phyloP scores from a whole-genome alignment of 2,113 vertebrate species.

The Gymnorhina tibicen region DNA sequence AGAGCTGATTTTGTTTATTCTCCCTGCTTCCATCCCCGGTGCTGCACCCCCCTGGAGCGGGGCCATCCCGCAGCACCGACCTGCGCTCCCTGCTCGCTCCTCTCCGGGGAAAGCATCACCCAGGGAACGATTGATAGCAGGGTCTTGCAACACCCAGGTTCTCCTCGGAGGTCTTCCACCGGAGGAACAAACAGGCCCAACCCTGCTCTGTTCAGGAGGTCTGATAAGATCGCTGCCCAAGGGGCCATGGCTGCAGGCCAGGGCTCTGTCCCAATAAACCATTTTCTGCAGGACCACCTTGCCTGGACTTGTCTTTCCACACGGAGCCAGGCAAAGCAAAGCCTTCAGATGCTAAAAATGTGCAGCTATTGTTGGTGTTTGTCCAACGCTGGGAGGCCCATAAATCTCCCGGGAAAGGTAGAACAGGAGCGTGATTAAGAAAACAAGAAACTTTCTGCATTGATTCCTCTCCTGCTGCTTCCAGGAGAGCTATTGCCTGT shows the following conservation, averaged over 20 bases:
- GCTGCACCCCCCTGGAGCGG: not conserved
- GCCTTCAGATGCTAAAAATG: conserved; percentile 52
- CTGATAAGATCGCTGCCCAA: conserved; percentile 58
- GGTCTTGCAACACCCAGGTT: conserved; percentile 19
- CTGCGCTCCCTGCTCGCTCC: not conserved
- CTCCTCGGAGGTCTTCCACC: conserved; percentile 56
- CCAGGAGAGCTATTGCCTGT: conserved; percentile 27
- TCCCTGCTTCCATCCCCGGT: not conserved
- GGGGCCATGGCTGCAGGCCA: conserved; percentile 55
- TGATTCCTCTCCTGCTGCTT: conserved; percentile 12
- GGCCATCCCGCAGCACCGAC: not conserved
- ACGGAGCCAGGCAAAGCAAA: conserved; percentile 37
- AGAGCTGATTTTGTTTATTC: not conserved
- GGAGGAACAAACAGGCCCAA: conserved; percentile 57
- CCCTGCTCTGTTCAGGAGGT: conserved; percentile 55
- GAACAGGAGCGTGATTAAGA: conserved; percentile 14
- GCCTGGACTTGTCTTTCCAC: conserved; percentile 37
- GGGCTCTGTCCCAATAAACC: conserved; percentile 50
- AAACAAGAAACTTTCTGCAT: conserved; percentile 27
- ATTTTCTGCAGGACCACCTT: conserved; percentile 61
- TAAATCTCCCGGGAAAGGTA: conserved; percentile 49
- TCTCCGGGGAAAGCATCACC: not conserved
- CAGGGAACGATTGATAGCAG: not conserved
- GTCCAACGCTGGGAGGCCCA: conserved; percentile 3
- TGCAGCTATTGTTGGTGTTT: conserved; percentile 15